Base-by-base conservation (phyloP, 1,140 invertebrate genomes). In the Stratiolaelaps scimitus region DNA sequence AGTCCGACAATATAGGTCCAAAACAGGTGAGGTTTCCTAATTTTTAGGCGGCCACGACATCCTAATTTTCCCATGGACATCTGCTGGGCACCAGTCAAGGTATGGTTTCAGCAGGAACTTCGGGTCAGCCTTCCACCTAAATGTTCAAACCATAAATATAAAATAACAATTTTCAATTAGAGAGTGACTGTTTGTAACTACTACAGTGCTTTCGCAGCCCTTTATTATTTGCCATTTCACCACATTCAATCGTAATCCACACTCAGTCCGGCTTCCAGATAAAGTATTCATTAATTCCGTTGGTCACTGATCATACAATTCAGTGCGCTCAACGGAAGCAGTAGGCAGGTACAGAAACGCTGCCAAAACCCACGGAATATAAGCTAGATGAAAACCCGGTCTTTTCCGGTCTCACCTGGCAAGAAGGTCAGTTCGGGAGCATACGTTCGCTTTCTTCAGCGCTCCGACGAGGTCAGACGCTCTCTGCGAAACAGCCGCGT, bases 31-130 rank as follows among this genome's bases (percentile, higher is more conserved):
- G n/a, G 34, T 40, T 0, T 40, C 4, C 34, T 40, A 40, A 40
- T 40, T 60, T 34, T 26, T 60, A 17, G 53, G 53, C 15, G 53
- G 53, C 53, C 53, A 60, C 15, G 53, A 60, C 53, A 60, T 60
- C 26, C 26, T 60, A 26, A 60, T 15, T 23, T 60, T 17, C 20
- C 53, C 53, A 34, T 60, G 53, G 26, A 60, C 15, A 26, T 60
- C 23, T 20, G 53, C 4, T 17, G 15, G 53, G 15, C 26, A 34
- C 53, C 53, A 60, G 34, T 60, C 20, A 10, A 60, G 53, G 13
- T 29, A 26, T 29, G 23, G 15, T 19, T 26, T 60, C 23, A 60
- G 34, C 26, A 60, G 23, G 10, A 19, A 60, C 34, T 60, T 26
- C 34, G 53, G 53, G 34, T 60, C 53, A 34, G 6, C 34, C 0